Conservation (phyloP, 2,113 vertebrate genomes). For the Tragulus kanchil region DNA sequence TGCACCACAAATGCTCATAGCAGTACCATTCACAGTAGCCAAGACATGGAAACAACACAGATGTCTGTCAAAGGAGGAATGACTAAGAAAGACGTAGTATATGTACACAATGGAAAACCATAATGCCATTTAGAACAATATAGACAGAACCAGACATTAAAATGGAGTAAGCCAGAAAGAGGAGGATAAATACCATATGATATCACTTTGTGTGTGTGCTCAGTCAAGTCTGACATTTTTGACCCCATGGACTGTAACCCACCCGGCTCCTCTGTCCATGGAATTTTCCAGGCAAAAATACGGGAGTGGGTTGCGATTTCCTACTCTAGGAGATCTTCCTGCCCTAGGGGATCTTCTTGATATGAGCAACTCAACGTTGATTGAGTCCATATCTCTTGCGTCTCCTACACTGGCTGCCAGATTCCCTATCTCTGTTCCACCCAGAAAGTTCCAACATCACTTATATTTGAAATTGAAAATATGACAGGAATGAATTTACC, state of each 20-base stretch:
- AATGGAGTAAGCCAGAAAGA: background rate
- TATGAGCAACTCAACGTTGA: no score
- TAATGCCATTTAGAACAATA: background rate
- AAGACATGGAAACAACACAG: background rate
- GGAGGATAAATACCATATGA: background rate
- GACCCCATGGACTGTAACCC: background rate
- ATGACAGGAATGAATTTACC: background rate
- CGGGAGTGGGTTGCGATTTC: background rate
- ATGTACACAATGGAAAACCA: background rate
- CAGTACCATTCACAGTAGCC: background rate
- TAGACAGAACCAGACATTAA: background rate
- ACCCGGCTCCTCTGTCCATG: background rate
- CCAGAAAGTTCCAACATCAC: background rate
- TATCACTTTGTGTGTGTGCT: background rate
- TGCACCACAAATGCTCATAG: background rate
- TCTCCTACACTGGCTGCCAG: background rate
- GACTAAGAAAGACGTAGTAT: background rate
- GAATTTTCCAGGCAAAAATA: background rate
- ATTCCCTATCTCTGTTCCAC: background rate
- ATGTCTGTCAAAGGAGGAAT: background rate
- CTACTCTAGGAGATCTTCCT: background rate
- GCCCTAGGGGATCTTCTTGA: background rate
- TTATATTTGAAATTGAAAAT: background rate
- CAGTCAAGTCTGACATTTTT: background rate
- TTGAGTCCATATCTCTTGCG: background rate